Evolutionary conservation across 2,113 vertebrate species (phyloP), one percentile per base, ranked within the genome.

Genomic region (Bettongia penicillata): DNA sequence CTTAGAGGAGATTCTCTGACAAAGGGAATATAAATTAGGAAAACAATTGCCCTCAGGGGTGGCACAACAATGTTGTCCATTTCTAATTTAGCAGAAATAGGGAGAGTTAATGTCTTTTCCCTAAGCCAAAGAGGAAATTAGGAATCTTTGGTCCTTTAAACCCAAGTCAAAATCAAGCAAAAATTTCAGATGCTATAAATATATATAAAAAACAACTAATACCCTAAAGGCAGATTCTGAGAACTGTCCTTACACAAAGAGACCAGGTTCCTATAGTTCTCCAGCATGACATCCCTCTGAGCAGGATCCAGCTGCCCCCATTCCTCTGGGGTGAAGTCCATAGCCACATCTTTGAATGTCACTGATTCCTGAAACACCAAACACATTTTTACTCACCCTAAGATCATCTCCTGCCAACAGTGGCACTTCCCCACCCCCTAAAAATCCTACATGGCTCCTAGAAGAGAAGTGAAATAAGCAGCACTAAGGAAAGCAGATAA

Each of bases 301-400:
- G 48, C 12, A 53, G 98, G 97, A 49, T 98, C 97, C 96, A 98
- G 92, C 22, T 95, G 97, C 8, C 97, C 92, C 98, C 98, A 98
- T 55, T 98, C 98, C 91, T 98, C 98, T n/a, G 97, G 97, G 9
- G 97, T 98, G n/a, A 98, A 96, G 94, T 98, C 97, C 97, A 98
- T 98, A 95, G 97, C 98, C 95, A 98, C 97, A 24, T 98, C 97
- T 96, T 98, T 97, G 92, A 98, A 98, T 22, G 98, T 97, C 96
- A 98, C 8, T 8, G 93, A 91, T 84, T 96, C 97, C 98, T 98
- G 93, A 53, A 89, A 96, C 26, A 97, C 43, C 96, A 97, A 97
- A 93, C 53, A 97, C 4, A 95, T 16, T 93, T 91, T 31, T 53
- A 26, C 51, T 96, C 19, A 68, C 57, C 57, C 57, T 31, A 37